Percentiles rank a stretch among this genome's conserved stretches.
phyloP scores from a whole-genome alignment of 2,797 vertebrate genomes.

The Gila robusta region DNA sequence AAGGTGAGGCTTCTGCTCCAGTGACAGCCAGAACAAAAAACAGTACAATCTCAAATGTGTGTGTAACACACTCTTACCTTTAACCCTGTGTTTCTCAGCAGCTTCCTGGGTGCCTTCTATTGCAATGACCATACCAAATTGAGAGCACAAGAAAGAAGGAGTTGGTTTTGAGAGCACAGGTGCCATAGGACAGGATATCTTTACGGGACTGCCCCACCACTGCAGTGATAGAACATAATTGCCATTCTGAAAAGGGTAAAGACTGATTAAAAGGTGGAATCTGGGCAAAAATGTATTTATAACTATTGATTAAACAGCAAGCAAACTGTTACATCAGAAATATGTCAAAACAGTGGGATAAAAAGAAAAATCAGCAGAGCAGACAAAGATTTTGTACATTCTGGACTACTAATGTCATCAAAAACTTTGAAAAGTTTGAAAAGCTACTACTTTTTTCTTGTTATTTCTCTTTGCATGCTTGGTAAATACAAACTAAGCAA shows the following conservation, averaged over 20 bases:
- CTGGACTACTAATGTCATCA: background rate
- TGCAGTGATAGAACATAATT: slow-evolving; percentile 76
- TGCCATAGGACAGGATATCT: slow-evolving; percentile 74
- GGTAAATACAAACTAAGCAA: background rate
- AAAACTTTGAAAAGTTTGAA: background rate
- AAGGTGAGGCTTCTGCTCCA: background rate
- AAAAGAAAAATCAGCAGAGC: no score
- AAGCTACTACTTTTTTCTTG: background rate
- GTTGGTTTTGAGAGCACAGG: background rate
- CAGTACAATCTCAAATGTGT: background rate
- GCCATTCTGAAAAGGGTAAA: slow-evolving; percentile 70
- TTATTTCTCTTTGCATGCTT: no score
- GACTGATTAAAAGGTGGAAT: background rate
- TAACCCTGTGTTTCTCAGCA: slow-evolving; percentile 59
- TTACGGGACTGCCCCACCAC: slow-evolving; percentile 77
- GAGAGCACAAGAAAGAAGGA: slow-evolving; percentile 73
- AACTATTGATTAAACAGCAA: background rate
- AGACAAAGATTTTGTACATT: background rate
- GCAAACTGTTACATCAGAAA: background rate
- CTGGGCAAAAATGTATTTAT: background rate
- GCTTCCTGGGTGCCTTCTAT: slow-evolving; percentile 56
- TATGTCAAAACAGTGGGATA: background rate
- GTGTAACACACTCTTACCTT: slow-evolving; percentile 61
- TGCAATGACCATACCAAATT: slow-evolving; percentile 72
- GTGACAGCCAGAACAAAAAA: background rate